Base-by-base conservation (phyloP, 2,797 vertebrate genomes). In the Coccyzus lansbergi region DNA sequence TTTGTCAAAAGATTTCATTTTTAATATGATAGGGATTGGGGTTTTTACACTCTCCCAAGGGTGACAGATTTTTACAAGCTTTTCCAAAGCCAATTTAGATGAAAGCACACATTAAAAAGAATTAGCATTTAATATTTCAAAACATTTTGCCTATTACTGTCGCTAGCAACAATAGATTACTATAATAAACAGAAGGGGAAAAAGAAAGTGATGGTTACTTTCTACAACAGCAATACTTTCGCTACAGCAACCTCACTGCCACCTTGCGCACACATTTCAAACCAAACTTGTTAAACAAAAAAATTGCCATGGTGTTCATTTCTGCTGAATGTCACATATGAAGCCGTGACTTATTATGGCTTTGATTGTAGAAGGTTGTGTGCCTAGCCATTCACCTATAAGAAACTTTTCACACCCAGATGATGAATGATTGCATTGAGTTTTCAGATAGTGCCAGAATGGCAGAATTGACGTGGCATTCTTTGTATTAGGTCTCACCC, bases 41-140 rank as follows among this genome's bases (percentile, higher is more conserved):
- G 19, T 9, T 86, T 77, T 88, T 58, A 46, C 51, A 81, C 5
- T 22, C 26, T 86, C 83, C 51, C 36, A 95, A 76, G 86, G 93
- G 49, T 60, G 40, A 95, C 5, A 88, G 42, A 52, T 17, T 85
- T 93, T 95, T 75, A 92, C 60, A 94, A 94, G 48, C 62, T 83
- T 94, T 97, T 96, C 91, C 79, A 83, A 94, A 96, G 93, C 48
- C 78, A 93, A 95, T 84, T 88, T 89, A 95, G 95, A 97, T 86
- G 62, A 83, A 94, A 88, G 25, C 34, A 86, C 60, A 59, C 5
- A 92, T 72, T 64, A 6, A 55, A 92, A 92, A 83, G 44, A 44
- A 94, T 10, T 34, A 91, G n/a, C 6, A 77, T 71, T 80, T 80
- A 81, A 34, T 67, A 58, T 48, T 34, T 74, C 40, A 87, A 91